phyloP scores from a whole-genome alignment of 2,888 invertebrate species.

The Habroteleia sp. region DNA sequence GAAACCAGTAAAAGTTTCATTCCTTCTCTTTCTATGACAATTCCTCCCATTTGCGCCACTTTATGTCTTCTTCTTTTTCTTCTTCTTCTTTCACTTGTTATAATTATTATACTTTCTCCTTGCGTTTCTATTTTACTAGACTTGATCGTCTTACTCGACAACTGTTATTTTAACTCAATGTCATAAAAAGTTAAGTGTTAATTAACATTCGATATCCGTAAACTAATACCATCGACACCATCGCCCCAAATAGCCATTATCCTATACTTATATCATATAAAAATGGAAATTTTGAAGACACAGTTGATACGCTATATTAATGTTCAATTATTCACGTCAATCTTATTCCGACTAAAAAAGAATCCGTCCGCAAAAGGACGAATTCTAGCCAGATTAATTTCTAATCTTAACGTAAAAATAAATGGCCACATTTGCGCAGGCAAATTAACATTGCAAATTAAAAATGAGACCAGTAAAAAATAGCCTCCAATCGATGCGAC shows the following conservation, averaged over 20 bases:
- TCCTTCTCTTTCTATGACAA: slow-evolving; percentile 3
- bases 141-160: too few relatives aligned
- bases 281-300: slow-evolving; percentile 51
- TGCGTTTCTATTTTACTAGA: neutral
- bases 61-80: neutral
- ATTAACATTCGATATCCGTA: slow-evolving; percentile 1
- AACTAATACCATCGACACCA: slow-evolving; percentile 9
- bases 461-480: slow-evolving; percentile 22
- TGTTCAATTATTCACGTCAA: slow-evolving; percentile 47
- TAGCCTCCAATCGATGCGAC: slow-evolving; percentile 15
- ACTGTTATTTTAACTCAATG: too few relatives aligned
- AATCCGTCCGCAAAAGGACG: slow-evolving; percentile 23
- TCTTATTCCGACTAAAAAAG: slow-evolving; percentile 38
- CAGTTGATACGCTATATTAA: slow-evolving; percentile 38
- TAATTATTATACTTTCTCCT: too few relatives aligned
- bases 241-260: slow-evolving; percentile 7
- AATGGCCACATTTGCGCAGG: slow-evolving; percentile 22
- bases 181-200: too few relatives aligned
- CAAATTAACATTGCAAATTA: slow-evolving; percentile 38
- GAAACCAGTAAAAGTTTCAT: slow-evolving; percentile 2
- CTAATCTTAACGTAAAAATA: slow-evolving; percentile 49
- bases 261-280: slow-evolving; percentile 43
- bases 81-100: too few relatives aligned
- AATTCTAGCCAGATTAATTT: slow-evolving; percentile 38
- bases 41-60: neutral